These are phyloP conservation scores for Melanotaenia parkinsoni DNA, from an alignment of 2,797 vertebrate species.

Conservation along the genomic window DNA sequence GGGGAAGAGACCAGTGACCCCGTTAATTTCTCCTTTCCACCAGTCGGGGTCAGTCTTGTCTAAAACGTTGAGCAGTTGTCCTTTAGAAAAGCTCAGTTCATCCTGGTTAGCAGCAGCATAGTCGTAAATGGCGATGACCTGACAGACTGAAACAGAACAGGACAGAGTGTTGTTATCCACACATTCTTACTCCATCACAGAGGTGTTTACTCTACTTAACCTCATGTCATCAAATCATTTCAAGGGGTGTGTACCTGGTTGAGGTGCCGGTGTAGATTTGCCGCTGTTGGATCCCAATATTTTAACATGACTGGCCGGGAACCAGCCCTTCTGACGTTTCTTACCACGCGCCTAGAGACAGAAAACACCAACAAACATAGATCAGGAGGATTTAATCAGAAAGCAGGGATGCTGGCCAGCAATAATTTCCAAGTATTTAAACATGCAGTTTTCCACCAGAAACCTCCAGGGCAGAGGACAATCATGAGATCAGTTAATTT, in stretches of 20 bases:
- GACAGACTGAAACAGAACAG: constrained; percentile 84
- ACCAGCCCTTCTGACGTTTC: constrained; percentile 98
- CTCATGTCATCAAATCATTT: not conserved
- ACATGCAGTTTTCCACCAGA: not conserved
- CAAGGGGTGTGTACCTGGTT: constrained; percentile 78
- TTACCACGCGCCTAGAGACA: constrained; percentile 91
- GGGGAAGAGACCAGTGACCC: constrained; percentile 91
- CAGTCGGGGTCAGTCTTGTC: constrained; percentile 94
- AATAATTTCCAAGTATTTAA: constrained; percentile 11
- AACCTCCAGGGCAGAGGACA: not conserved
- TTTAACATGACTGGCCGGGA: constrained; percentile 93
- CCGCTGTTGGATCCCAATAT: constrained; percentile 91
- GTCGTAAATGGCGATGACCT: constrained; percentile 96
- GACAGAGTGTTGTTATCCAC: not conserved
- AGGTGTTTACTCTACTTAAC: not conserved
- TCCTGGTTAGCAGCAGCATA: constrained; percentile 91
- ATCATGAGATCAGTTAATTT: not conserved
- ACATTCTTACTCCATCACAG: not conserved
- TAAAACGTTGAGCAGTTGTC: constrained; percentile 92
- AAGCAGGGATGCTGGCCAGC: not conserved
- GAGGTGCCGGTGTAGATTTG: constrained; percentile 87
- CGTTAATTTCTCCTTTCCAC: constrained; percentile 95
- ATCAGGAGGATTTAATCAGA: constrained; percentile 8
- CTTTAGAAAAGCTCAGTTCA: constrained; percentile 94
- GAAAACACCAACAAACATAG: constrained; percentile 18